Conservation (phyloP, 35 echinoderm and acorn worm species). For the Ophiothrix spiculata region DNA sequence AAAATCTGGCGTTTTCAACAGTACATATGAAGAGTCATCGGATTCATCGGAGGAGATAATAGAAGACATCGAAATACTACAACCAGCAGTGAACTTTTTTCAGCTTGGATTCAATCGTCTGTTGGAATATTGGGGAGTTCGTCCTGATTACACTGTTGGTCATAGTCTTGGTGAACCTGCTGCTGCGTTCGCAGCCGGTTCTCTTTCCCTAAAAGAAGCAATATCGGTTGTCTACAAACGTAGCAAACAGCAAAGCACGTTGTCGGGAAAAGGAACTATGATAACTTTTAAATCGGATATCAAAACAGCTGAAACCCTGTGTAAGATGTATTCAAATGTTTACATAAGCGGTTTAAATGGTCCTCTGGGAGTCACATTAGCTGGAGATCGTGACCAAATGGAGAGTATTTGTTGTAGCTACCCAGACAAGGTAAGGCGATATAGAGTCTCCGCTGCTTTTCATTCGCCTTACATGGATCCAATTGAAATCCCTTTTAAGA, state of each 20-base stretch:
- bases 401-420: slow-evolving; percentile 51
- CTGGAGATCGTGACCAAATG: slow-evolving; percentile 58
- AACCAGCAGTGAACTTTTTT: slow-evolving; percentile 78
- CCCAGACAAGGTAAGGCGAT: slow-evolving; percentile 53
- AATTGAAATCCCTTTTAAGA: slow-evolving; percentile 69
- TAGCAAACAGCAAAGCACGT: slow-evolving; percentile 65
- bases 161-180: slow-evolving; percentile 91
- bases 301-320: slow-evolving; percentile 54
- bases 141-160: slow-evolving; percentile 69
- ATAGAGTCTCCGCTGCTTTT: slow-evolving; percentile 80
- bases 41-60: not conserved
- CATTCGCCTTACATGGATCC: slow-evolving; percentile 92
- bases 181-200: slow-evolving; percentile 82
- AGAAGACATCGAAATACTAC: slow-evolving; percentile 74
- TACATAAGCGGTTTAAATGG: slow-evolving; percentile 80
- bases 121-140: slow-evolving; percentile 64
- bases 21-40: not conserved
- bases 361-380: slow-evolving; percentile 68
- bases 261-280: slow-evolving; percentile 89
- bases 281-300: slow-evolving; percentile 59
- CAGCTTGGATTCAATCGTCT: slow-evolving; percentile 69
- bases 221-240: slow-evolving; percentile 70
- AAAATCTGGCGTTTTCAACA: slow-evolving; percentile 25
- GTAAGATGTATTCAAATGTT: slow-evolving; percentile 64
- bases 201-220: slow-evolving; percentile 73